Conservation (phyloP, 2,113 vertebrate genomes). For the Hystrix cristata region DNA sequence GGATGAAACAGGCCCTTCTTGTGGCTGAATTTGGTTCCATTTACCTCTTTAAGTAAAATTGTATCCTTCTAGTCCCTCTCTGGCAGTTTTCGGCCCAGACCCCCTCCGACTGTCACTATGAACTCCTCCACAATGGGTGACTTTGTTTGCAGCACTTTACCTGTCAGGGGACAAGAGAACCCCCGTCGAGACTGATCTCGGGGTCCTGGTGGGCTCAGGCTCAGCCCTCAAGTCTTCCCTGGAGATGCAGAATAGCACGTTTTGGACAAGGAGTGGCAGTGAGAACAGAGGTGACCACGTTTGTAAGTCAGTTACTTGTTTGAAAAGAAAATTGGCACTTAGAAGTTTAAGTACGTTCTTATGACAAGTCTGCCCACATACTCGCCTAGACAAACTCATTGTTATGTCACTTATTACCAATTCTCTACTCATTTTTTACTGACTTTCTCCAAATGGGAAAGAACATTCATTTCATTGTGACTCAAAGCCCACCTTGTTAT, state of each 20-base stretch:
- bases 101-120: rapidly evolving
- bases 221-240: background rate
- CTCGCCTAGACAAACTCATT: background rate
- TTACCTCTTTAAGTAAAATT: background rate
- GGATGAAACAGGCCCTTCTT: background rate
- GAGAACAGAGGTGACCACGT: background rate
- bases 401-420: constrained; percentile 20
- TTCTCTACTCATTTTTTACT: constrained; percentile 28
- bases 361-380: background rate
- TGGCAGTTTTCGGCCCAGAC: too few species aligned
- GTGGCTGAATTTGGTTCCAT: background rate
- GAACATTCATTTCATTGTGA: constrained; percentile 8
- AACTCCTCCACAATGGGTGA: background rate
- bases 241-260: background rate
- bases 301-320: background rate
- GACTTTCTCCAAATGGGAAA: constrained; percentile 32
- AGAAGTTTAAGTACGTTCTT: background rate
- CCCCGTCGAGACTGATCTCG: background rate
- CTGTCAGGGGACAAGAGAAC: background rate
- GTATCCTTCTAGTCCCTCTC: background rate
- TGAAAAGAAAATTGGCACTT: background rate
- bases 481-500: background rate
- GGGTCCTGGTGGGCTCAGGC: too few species aligned
- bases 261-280: background rate
- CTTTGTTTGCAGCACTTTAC: background rate